Conservation (phyloP, 1,140 invertebrate species). For the Drosophila eugracilis region DNA sequence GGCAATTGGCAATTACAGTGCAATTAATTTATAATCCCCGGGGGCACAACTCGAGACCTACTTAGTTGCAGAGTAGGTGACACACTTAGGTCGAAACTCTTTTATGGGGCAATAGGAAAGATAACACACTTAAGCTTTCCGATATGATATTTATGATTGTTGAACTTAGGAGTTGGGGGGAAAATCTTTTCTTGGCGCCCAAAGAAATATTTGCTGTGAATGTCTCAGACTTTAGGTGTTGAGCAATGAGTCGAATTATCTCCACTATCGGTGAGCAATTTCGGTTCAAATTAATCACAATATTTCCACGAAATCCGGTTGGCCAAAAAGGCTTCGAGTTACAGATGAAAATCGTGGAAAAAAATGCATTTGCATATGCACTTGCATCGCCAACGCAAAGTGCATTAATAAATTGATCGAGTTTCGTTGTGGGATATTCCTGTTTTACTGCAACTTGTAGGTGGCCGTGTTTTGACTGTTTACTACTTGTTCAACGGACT, state of each 20-base stretch:
- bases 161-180: slow-evolving; percentile 10
- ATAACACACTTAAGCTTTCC: slow-evolving; percentile 33
- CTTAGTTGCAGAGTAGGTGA: slow-evolving; percentile 35
- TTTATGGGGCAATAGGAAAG: slow-evolving; percentile 30
- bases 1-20: slow-evolving; percentile 59
- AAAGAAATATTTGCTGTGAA: neutral
- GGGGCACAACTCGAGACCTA: slow-evolving; percentile 46
- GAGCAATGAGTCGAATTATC: slow-evolving; percentile 26
- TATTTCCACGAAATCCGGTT: slow-evolving; percentile 47
- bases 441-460: slow-evolving; percentile 45
- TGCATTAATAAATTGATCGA: slow-evolving; percentile 56
- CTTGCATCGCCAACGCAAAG: slow-evolving; percentile 47
- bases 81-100: slow-evolving; percentile 33
- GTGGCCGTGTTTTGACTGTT: slow-evolving; percentile 53
- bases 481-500: slow-evolving; percentile 42
- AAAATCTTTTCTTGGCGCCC: slow-evolving; percentile 7
- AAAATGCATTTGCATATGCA: slow-evolving; percentile 42
- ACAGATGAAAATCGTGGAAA: slow-evolving; percentile 42
- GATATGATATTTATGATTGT: slow-evolving; percentile 54
- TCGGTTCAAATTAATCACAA: slow-evolving; percentile 41
- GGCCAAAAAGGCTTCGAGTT: slow-evolving; percentile 42
- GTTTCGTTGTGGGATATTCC: slow-evolving; percentile 20
- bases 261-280: slow-evolving; percentile 28
- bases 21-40: slow-evolving; percentile 60
- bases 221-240: slow-evolving; percentile 15